Base-by-base conservation (phyloP, 2,888 invertebrate genomes). In the Caenorhabditis zanzibari region DNA sequence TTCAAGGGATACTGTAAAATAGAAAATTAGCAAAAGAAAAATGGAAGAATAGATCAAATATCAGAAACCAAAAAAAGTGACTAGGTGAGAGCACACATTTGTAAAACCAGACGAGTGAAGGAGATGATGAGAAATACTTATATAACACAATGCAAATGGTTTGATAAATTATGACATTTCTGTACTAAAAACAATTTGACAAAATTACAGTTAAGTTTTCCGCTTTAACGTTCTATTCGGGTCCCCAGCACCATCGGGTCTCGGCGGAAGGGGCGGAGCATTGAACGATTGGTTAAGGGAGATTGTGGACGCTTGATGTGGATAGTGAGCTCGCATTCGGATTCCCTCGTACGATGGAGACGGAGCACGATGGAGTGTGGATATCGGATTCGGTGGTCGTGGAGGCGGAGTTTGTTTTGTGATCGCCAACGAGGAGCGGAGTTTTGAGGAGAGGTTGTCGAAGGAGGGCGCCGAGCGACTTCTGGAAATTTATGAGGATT, bases 391-490 rank as follows among this genome's bases (percentile, higher is more conserved):
- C 0, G 77, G 28, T 19, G 73, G 61, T 22, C 68, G 41, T 0
- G 71, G 44, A 14, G 64, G 69, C 9, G 75, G 58, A 10, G 76
- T 1, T 14, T 71, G 32, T 58, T 66, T 83, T 4, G 83, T 24
- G 10, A 59, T 71, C 0, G 79, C 74, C 22, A 83, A 66, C 6
- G 83, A 83, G 2, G 74, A 75, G 3, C 83, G 79, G 16, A 83
- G 56, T 49, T 71, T 75, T 4, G 83, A 75, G n/a, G 83, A 79
- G n/a, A 83, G 68, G 26, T 79, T 83, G 68, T 83, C 83, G 35
- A 83, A 83, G 0, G 83, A 79, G 0, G 83, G 69, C 14, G 83
- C 63, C 1, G 83, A 69, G 44, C 83, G 83, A 49, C 59, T 83
- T 32, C 83, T 83, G 79, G 9, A 72, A 66, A 61, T n/a, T n/a